These are phyloP conservation scores for Sarotherodon lohbergeri DNA, from an alignment of 2,113 vertebrate genomes.

Conservation along the genomic window DNA sequence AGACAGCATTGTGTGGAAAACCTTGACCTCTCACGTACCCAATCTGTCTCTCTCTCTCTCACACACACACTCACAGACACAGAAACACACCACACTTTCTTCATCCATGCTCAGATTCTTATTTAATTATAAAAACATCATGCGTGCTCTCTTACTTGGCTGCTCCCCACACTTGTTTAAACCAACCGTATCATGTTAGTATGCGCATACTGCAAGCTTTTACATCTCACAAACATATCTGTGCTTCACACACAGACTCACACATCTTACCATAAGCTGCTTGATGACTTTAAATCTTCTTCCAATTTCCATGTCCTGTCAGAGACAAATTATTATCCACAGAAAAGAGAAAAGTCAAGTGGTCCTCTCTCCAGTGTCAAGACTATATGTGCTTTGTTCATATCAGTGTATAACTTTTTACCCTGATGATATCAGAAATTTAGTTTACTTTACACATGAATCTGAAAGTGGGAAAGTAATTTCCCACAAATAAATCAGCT, in stretches of 20 bases:
- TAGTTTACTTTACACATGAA: fast-evolving
- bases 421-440: background rate
- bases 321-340: background rate
- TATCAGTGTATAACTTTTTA: background rate
- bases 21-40: conserved; percentile 49
- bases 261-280: background rate
- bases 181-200: background rate
- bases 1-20: conserved; percentile 55
- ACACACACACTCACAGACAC: background rate
- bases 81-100: background rate
- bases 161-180: background rate
- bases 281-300: background rate
- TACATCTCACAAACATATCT: background rate
- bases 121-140: background rate
- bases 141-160: background rate
- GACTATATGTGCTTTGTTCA: background rate
- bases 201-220: background rate
- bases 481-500: background rate
- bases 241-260: background rate
- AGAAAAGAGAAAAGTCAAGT: background rate
- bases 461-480: background rate
- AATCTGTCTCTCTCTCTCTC: background rate
- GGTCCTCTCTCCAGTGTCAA: background rate
- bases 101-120: background rate
- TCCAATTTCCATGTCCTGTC: background rate